Evolutionary conservation across 1,140 invertebrate genomes (phyloP).

Genomic region (Heliconius himera): DNA sequence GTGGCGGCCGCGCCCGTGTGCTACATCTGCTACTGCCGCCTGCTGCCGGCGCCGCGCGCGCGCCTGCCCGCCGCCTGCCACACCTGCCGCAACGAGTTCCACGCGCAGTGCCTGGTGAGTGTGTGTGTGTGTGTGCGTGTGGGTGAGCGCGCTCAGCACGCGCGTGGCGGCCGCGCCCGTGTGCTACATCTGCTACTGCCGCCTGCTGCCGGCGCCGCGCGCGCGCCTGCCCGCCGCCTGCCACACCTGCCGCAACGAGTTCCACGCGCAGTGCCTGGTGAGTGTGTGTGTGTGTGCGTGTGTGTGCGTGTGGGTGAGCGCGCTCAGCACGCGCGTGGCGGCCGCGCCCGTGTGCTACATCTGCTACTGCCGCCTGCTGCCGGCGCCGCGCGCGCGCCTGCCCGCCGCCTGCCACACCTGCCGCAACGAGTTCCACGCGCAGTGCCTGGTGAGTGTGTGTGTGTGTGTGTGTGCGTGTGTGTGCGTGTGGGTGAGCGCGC

Average conservation of each 20-base stretch:
- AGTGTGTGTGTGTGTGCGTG: constrained; percentile 16
- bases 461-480: no score
- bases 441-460: constrained; percentile 50
- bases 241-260: constrained; percentile 59
- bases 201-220: constrained; percentile 51
- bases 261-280: constrained; percentile 60
- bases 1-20: constrained; percentile 55
- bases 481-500: constrained; percentile 54
- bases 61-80: constrained; percentile 54
- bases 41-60: constrained; percentile 50
- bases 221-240: constrained; percentile 54
- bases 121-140: background rate
- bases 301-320: constrained; percentile 57
- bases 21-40: constrained; percentile 70
- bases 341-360: constrained; percentile 60
- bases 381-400: constrained; percentile 48
- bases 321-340: constrained; percentile 46
- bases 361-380: constrained; percentile 68
- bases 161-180: constrained; percentile 49
- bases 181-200: constrained; percentile 72
- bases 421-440: constrained; percentile 59
- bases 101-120: constrained; percentile 56
- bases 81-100: constrained; percentile 62
- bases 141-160: constrained; percentile 37
- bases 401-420: constrained; percentile 57